These are phyloP conservation scores for Synodontis membranacea DNA, from an alignment of 2,113 vertebrate genomes.

Conservation along the genomic window DNA sequence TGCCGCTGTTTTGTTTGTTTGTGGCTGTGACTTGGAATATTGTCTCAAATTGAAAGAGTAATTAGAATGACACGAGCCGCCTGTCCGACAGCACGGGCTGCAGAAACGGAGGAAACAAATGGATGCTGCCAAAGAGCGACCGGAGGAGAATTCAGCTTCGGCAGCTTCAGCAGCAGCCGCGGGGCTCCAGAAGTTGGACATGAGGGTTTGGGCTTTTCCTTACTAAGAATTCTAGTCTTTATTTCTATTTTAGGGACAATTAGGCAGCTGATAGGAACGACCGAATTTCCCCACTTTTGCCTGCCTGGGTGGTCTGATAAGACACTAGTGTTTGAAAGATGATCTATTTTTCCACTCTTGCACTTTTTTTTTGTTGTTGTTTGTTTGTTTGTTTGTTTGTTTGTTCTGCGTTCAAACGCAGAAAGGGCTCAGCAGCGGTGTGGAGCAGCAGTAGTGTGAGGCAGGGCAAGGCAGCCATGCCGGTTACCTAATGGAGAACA, in stretches of 20 bases:
- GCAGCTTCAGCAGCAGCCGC: constrained; percentile 45
- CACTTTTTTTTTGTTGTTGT: constrained; percentile 2
- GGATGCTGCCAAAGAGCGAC: constrained; percentile 57
- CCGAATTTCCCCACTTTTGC: background rate
- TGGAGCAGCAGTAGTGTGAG: constrained; percentile 42
- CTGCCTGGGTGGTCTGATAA: background rate
- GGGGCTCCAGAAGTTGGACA: constrained; percentile 59
- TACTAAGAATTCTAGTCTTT: constrained; percentile 28
- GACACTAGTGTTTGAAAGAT: background rate
- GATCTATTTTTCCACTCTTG: constrained; percentile 31
- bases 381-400: background rate
- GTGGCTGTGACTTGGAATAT: constrained; percentile 50
- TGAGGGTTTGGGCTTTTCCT: constrained; percentile 57
- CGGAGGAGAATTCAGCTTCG: constrained; percentile 55
- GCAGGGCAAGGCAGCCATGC: constrained; percentile 57
- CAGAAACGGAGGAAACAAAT: constrained; percentile 64
- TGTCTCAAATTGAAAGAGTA: constrained; percentile 47
- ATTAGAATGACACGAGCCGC: constrained; percentile 52
- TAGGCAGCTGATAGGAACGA: background rate
- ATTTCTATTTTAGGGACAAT: constrained; percentile 10
- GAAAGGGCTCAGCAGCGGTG: constrained; percentile 21
- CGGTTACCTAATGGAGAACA: constrained; percentile 55
- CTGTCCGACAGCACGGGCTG: constrained; percentile 60
- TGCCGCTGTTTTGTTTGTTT: constrained; percentile 46
- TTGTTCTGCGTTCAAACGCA: constrained; percentile 22